A percentile compares a stretch with the other conserved stretches of the same genome.
Evolutionary conservation across 1,140 invertebrate species (phyloP).

Genomic region (Chironomus tepperi): DNA sequence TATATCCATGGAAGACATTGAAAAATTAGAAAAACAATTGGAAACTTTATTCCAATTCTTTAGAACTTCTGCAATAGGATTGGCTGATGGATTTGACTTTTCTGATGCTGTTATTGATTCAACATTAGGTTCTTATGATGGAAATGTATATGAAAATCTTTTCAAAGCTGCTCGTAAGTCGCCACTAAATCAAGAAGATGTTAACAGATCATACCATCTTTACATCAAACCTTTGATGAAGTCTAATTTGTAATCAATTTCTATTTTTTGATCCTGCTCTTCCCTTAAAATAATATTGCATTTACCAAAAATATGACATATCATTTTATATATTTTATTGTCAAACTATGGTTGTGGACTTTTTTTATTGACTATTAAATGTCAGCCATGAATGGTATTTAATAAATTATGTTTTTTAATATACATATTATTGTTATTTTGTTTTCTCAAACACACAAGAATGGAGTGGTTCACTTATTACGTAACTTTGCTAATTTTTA

Average conservation of each 20-base stretch:
- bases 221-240: conserved; percentile 71
- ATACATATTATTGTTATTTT: too few species aligned
- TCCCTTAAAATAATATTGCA: too few species aligned
- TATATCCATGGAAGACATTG: conserved; percentile 52
- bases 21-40: conserved; percentile 55
- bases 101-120: conserved; percentile 73
- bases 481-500: too few species aligned
- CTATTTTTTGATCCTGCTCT: conserved; percentile 46
- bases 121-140: conserved; percentile 79
- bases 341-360: too few species aligned
- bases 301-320: too few species aligned
- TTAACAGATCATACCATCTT: conserved; percentile 63
- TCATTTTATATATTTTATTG: too few species aligned
- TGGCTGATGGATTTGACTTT: conserved; percentile 88
- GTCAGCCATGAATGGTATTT: too few species aligned
- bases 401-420: too few species aligned
- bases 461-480: too few species aligned
- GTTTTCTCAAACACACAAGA: too few species aligned
- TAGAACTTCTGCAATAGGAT: conserved; percentile 77
- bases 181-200: conserved; percentile 73
- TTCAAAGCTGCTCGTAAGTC: conserved; percentile 77
- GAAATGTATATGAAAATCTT: conserved; percentile 81
- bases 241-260: conserved; percentile 58
- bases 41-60: conserved; percentile 59
- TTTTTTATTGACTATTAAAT: too few species aligned